A percentile compares a stretch with the other conserved stretches of the same genome.
phyloP scores from a whole-genome alignment of 2,888 invertebrate genomes.

The Aspidiotus destructor region DNA sequence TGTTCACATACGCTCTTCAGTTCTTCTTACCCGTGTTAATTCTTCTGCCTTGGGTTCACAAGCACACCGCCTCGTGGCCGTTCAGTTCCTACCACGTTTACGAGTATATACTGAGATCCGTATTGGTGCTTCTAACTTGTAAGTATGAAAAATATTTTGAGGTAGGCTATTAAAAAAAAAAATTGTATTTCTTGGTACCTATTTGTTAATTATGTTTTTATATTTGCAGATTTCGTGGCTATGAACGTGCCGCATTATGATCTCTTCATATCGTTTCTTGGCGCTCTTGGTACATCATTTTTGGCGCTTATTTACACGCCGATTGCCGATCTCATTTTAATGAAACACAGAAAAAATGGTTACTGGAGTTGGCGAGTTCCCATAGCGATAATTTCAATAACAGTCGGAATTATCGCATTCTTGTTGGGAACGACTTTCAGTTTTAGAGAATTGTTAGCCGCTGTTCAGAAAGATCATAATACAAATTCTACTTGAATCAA shows the following conservation, averaged over 20 bases:
- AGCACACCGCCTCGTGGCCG: not conserved
- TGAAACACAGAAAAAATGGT: conserved; percentile 50
- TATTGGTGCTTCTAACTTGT: conserved; percentile 73
- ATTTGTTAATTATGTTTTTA: not conserved
- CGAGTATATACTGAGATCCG: conserved; percentile 61
- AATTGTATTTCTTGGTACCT: not conserved
- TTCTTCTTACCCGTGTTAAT: conserved; percentile 80
- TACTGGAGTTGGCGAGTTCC: conserved; percentile 43
- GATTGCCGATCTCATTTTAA: conserved; percentile 66
- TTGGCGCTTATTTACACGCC: conserved; percentile 82
- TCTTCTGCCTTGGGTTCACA: conserved; percentile 62
- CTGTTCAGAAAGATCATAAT: conserved; percentile 41
- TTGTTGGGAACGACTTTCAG: conserved; percentile 67
- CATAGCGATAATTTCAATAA: conserved; percentile 57
- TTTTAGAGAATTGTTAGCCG: conserved; percentile 51
- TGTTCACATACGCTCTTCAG: conserved; percentile 86
- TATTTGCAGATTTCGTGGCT: conserved; percentile 62
- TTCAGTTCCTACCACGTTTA: conserved; percentile 48
- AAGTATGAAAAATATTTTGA: not conserved
- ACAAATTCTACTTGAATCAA: too few relatives aligned
- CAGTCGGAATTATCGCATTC: conserved; percentile 60
- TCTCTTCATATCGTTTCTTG: conserved; percentile 81
- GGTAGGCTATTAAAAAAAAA: too few relatives aligned
- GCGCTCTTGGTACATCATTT: conserved; percentile 79
- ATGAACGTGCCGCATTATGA: conserved; percentile 76